Percentiles rank a stretch among this genome's conserved stretches.
Conservation (phyloP, 1,140 invertebrate species). For the Polypedilum pembai region DNA sequence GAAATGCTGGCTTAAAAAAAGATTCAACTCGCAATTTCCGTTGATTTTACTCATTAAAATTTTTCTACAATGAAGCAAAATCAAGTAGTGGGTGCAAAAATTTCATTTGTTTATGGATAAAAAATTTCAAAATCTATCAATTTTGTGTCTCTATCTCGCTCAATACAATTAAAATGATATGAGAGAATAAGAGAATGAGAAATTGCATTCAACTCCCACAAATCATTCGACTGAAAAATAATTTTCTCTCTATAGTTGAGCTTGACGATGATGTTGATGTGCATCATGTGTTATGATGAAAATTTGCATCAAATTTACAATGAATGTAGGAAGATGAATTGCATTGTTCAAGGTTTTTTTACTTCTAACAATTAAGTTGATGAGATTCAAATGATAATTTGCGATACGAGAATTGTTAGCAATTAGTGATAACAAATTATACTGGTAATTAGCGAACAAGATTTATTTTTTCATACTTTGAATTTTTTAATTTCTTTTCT, state of each 20-base stretch:
- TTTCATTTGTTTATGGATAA: background rate
- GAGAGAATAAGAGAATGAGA: too few species aligned
- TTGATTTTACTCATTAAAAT: background rate
- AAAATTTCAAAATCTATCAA: background rate
- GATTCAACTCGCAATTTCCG: background rate
- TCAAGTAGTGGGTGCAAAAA: background rate
- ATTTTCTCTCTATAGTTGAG: too few species aligned
- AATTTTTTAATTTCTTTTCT: background rate
- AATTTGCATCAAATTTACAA: too few species aligned
- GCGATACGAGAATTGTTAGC: background rate
- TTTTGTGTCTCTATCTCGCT: background rate
- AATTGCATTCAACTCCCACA: too few species aligned
- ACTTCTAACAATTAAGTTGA: background rate
- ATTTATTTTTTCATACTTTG: background rate
- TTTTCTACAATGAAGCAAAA: background rate
- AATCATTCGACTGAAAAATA: too few species aligned
- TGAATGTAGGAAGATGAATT: too few species aligned
- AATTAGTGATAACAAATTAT: background rate
- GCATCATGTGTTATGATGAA: too few species aligned
- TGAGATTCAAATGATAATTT: background rate
- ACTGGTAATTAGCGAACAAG: background rate
- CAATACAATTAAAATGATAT: too few species aligned
- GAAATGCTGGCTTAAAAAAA: background rate
- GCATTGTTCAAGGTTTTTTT: background rate
- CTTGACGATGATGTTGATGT: too few species aligned